A percentile compares a stretch with the other conserved stretches of the same genome.
Conservation (phyloP, 37 sponge, comb jelly and placozoan genomes). For the Aphrocallistes beatrix region DNA sequence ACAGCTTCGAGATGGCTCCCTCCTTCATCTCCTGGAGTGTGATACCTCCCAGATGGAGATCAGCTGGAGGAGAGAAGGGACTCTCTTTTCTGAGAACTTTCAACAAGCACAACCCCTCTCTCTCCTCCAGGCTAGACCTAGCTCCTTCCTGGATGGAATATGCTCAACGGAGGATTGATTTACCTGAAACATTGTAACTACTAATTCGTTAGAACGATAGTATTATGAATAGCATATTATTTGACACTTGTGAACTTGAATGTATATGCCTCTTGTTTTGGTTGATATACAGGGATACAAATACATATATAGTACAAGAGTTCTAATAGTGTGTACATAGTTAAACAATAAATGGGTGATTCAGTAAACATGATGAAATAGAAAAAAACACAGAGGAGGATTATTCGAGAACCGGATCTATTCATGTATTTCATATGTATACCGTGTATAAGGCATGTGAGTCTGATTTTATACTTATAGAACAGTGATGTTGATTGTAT, state of each 20-base stretch:
- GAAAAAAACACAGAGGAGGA: no score
- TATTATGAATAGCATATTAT: no score
- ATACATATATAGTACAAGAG: no score
- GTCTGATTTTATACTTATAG: no score
- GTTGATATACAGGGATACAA: no score
- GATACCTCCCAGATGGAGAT: background rate
- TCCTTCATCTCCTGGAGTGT: background rate
- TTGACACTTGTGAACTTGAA: no score
- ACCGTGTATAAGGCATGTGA: no score
- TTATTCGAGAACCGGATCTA: background rate
- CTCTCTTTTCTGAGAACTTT: conserved; percentile 9
- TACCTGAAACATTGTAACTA: background rate
- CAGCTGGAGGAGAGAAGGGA: background rate
- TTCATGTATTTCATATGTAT: background rate
- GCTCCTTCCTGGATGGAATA: background rate
- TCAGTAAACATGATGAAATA: no score
- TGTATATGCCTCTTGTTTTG: background rate
- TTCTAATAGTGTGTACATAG: no score
- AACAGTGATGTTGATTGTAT: no score
- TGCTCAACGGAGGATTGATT: background rate
- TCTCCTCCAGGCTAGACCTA: conserved; percentile 4
- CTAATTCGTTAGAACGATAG: no score
- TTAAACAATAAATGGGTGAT: no score
- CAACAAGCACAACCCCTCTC: background rate
- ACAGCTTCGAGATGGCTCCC: conserved; percentile 17